Evolutionary conservation across 92 coral and sea anemone species (phyloP), one percentile per base, ranked within the genome.

Genomic region (Parazoanthus darwini): DNA sequence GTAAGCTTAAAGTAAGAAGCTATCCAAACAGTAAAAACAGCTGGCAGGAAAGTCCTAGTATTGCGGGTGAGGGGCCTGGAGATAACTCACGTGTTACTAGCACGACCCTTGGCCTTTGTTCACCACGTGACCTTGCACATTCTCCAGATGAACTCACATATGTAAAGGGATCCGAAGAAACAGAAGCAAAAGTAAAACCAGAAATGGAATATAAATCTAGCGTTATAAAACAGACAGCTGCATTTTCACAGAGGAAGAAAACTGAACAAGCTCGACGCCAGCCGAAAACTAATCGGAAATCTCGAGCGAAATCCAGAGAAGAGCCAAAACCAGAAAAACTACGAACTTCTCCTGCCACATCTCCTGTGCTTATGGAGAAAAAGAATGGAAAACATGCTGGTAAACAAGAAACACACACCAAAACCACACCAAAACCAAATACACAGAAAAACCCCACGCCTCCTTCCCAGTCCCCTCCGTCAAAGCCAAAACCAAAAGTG

Each of bases 21-120:
- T 84, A 84, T 33, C 87, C 87, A 16, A 84, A 84, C 66, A 84
- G 87, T 73, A 84, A 84, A 84, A 16, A 44, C 38, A 84, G 87
- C 75, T 46, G 14, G 29, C 87, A 84, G 68, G 79, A 84, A 84
- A 10, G 54, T 6, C 48, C 42, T 22, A 72, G 78, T 42, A 72
- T 67, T 35, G 79, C 75, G 44, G 67, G 72, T 11, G 87, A 84
- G 79, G 66, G 78, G 46, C 65, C 77, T 84, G 79, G 78, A 43
- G 87, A 71, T 43, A 33, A 84, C 43, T 84, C 87, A 72, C 87
- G 68, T 46, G 87, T 84, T 51, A 46, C 87, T 20, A 84, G 87
- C 50, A 84, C 87, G 4, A 46, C 87, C 42, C 33, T 71, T 48
- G 87, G 23, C 22, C 36, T 71, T 44, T 71, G 79, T 4, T 84